Evolutionary conservation across 53 echinoderm and acorn worm species (phyloP).

Genomic region (Paracentrotus lividus): DNA sequence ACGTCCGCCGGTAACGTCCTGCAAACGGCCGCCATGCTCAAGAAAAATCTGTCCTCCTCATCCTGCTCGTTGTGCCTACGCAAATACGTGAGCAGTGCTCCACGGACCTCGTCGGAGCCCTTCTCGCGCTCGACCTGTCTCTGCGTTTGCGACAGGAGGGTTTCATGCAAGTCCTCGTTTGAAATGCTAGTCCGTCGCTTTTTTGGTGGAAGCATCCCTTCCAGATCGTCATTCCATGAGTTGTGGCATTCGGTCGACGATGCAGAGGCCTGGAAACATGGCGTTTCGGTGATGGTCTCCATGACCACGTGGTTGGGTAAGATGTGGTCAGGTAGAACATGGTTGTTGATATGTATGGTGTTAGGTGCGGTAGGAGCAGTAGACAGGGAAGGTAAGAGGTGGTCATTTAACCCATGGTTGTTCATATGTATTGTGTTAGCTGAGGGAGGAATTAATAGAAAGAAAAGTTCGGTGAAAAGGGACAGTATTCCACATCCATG

Average conservation of each 20-base stretch:
- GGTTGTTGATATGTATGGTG: slow-evolving; percentile 32
- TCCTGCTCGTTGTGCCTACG: slow-evolving; percentile 43
- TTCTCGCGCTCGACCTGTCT: slow-evolving; percentile 8
- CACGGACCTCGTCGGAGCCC: slow-evolving; percentile 25
- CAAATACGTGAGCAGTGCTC: slow-evolving; percentile 20
- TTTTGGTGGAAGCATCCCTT: slow-evolving; percentile 47
- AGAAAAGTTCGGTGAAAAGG: neutral
- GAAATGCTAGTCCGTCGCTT: slow-evolving; percentile 31
- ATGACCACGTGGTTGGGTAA: slow-evolving; percentile 10
- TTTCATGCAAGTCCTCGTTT: slow-evolving; percentile 41
- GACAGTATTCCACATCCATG: too few relatives aligned
- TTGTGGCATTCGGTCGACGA: slow-evolving; percentile 17
- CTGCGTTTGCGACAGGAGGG: slow-evolving; percentile 36
- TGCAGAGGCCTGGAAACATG: neutral
- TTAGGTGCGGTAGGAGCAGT: neutral
- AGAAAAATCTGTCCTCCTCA: slow-evolving; percentile 56
- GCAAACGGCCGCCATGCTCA: slow-evolving; percentile 45
- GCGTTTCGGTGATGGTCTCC: neutral
- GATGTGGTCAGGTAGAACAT: too few relatives aligned
- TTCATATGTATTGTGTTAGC: slow-evolving; percentile 36
- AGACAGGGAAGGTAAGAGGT: neutral
- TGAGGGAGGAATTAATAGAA: neutral
- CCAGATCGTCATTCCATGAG: slow-evolving; percentile 31
- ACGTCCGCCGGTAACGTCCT: slow-evolving; percentile 20
- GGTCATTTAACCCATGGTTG: slow-evolving; percentile 2